A percentile compares a stretch with the other conserved stretches of the same genome.
Evolutionary conservation across 2,113 vertebrate genomes (phyloP).

Genomic region (Gymnogyps californianus): DNA sequence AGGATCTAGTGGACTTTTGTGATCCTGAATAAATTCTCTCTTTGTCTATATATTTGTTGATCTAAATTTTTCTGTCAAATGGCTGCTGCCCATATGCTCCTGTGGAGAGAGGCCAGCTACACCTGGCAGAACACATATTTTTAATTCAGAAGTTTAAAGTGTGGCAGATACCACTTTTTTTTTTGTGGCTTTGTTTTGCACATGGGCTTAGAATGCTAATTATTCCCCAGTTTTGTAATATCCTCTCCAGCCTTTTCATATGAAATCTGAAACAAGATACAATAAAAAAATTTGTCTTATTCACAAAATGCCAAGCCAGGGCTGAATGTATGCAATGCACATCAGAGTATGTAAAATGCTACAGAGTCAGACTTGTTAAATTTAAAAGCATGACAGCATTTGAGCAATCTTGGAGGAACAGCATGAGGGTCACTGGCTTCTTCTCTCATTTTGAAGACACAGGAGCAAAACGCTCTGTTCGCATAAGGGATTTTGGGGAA

Average conservation of each 20-base stretch:
- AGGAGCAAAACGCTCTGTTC: background rate
- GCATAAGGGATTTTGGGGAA: background rate
- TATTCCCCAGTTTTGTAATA: background rate
- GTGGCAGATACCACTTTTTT: background rate
- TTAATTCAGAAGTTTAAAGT: background rate
- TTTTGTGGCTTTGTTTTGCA: background rate
- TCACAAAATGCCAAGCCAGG: background rate
- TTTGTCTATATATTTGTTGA: background rate
- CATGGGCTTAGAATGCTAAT: background rate
- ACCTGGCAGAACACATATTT: background rate
- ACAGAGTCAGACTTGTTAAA: background rate
- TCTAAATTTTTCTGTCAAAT: background rate
- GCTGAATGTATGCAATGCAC: background rate
- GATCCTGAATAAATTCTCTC: background rate
- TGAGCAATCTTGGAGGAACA: background rate
- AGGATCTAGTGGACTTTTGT: background rate
- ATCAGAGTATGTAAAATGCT: background rate
- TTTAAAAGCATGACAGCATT: background rate
- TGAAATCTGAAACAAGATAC: background rate
- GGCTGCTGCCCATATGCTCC: background rate
- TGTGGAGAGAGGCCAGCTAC: background rate
- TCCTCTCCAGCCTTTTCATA: rapidly evolving
- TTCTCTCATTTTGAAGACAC: background rate
- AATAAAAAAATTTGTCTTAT: background rate
- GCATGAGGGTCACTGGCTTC: background rate